Conservation (phyloP, 2,797 vertebrate genomes). For the Anomalospiza imberbis region DNA sequence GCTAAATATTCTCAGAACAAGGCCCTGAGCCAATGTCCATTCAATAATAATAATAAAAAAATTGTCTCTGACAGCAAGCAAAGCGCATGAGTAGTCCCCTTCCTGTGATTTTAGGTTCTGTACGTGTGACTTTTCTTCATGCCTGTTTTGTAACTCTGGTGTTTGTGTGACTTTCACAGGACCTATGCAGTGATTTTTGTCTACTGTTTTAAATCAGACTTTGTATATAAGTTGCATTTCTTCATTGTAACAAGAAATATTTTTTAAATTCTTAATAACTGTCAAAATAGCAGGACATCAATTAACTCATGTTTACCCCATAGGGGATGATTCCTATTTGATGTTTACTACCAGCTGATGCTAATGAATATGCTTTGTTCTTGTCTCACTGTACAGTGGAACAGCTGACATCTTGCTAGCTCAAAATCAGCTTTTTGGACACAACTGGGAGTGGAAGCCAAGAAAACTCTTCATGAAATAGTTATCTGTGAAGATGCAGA, state of each 20-base stretch:
- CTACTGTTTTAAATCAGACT: background rate
- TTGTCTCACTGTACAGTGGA: background rate
- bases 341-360: slow-evolving; percentile 1
- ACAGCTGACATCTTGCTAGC: background rate
- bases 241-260: background rate
- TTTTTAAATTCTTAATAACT: background rate
- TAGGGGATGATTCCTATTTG: background rate
- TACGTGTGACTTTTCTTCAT: accelerated
- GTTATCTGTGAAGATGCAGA: background rate
- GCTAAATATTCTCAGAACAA: background rate
- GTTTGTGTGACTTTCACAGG: accelerated
- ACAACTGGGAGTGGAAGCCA: background rate
- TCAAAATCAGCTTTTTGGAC: background rate
- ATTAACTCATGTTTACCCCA: background rate
- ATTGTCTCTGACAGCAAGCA: background rate
- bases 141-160: background rate
- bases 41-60: background rate
- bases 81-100: background rate
- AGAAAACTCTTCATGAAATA: background rate
- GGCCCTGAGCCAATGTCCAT: background rate
- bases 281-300: background rate
- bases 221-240: background rate
- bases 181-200: background rate
- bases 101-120: background rate
- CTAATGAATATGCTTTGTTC: background rate